Percentiles rank a stretch among this genome's conserved stretches.
Evolutionary conservation across 2,113 vertebrate genomes (phyloP).

Genomic region (Microtus ochrogaster): DNA sequence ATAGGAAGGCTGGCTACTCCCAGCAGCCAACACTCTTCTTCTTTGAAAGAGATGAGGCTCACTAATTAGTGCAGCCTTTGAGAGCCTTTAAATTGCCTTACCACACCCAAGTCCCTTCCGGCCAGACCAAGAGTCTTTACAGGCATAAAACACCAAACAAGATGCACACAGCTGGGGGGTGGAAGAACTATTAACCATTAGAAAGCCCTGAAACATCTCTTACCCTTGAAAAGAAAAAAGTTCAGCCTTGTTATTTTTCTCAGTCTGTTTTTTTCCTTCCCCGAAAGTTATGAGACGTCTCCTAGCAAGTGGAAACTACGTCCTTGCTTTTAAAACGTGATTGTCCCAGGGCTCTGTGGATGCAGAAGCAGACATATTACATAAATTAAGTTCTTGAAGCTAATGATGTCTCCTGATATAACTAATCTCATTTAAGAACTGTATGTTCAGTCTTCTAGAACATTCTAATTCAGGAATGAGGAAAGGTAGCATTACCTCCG

Average conservation of each 20-base stretch:
- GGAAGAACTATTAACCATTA: conserved; percentile 40
- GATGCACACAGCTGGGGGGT: not conserved
- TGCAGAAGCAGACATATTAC: not conserved
- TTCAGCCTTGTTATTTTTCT: not conserved
- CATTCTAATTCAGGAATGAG: not conserved
- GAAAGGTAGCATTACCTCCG: not conserved
- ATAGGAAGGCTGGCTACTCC: conserved; percentile 69
- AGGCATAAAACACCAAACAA: conserved; percentile 27
- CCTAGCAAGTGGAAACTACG: conserved; percentile 20
- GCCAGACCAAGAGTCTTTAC: conserved; percentile 65
- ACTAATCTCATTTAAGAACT: not conserved
- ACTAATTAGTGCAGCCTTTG: conserved; percentile 73
- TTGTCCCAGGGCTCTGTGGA: not conserved
- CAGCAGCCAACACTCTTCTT: conserved; percentile 61
- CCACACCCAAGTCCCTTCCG: conserved; percentile 70
- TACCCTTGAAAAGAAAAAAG: conserved; percentile 55
- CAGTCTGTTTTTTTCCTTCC: conserved; percentile 39
- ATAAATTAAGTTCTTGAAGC: conserved; percentile 5
- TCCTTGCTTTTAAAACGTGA: conserved; percentile 5
- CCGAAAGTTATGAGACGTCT: not conserved
- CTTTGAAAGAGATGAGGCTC: conserved; percentile 66
- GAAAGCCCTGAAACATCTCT: conserved; percentile 41
- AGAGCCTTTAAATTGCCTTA: conserved; percentile 72
- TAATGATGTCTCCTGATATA: conserved; percentile 11
- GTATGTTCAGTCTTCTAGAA: conserved; percentile 32